Base-by-base conservation (phyloP, 2,888 invertebrate genomes). In the Drosophila pseudotakahashii region DNA sequence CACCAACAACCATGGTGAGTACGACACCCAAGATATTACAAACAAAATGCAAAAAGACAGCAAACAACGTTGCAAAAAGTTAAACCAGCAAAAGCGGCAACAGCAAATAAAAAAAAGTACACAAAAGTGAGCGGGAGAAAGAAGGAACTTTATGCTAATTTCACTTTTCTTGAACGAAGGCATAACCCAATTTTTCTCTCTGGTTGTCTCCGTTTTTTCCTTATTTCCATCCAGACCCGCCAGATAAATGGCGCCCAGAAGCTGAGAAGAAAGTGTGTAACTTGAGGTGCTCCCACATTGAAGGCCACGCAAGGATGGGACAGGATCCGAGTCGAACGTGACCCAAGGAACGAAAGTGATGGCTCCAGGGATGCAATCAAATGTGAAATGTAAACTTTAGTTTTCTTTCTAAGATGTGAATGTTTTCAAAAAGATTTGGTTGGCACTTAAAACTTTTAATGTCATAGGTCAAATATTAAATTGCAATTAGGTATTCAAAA, bases 141-240 rank as follows among this genome's bases (percentile, higher is more conserved):
- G 39, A 58, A 68, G 52, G 67, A 75, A 82, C 71, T 79, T 85
- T 85, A 82, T 88, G 88, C 86, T 85, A 82, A 82, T 82, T 82
- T 82, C 86, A 82, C 86, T 82, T 87, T 88, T 82, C 78, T 77
- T 72, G 73, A 85, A 84, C 82, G 69, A 7, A 67, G 53, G 82
- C 79, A 81, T 87, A 82, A 87, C 81, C 88, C 88, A 82, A 81
- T 76, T 81, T 66, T 78, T 69, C 59, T 73, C 62, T 48, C 30
- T 42, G 52, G 53, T 70, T 48, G 39, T 52, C 54, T 53, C 14
- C 39, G 23, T 63, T 68, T 62, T 62, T 78, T 59, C 62, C 47
- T 47, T 41, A 60, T 61, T 64, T 34, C 41, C 64, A 48, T 41
- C 44, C 58, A 58, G 52, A 51, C 63, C 66, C 71, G 64, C 55